These are phyloP conservation scores for Drosophila tropicalis DNA, from an alignment of 1,140 invertebrate species.

Conservation along the genomic window DNA sequence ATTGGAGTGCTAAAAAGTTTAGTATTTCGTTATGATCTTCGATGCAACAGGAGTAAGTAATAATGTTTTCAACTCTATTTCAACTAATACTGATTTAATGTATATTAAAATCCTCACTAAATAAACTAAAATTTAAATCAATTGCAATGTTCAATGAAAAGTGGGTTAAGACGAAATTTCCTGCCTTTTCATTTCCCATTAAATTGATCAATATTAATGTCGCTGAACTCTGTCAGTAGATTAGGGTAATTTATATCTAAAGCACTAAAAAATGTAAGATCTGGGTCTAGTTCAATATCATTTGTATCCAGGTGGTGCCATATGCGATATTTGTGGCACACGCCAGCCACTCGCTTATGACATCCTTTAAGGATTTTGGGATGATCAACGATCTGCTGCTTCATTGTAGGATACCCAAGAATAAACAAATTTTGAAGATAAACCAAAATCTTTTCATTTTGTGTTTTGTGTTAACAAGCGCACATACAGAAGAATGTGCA, in stretches of 20 bases:
- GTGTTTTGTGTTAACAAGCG: slow-evolving; percentile 18
- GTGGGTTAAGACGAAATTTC: too few species aligned
- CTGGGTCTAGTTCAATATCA: slow-evolving; percentile 5
- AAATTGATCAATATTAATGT: neutral
- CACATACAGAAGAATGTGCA: neutral
- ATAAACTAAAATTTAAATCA: too few species aligned
- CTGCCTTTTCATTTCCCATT: too few species aligned
- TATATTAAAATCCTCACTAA: too few species aligned
- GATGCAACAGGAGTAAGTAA: too few species aligned
- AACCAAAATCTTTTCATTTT: slow-evolving; percentile 47
- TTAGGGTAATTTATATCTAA: neutral
- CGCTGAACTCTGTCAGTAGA: neutral
- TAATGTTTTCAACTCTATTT: too few species aligned
- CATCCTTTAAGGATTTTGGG: slow-evolving; percentile 26
- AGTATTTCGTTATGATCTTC: too few species aligned
- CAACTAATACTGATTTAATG: too few species aligned
- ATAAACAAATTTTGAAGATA: slow-evolving; percentile 33
- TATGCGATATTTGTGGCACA: slow-evolving; percentile 28
- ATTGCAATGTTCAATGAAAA: too few species aligned
- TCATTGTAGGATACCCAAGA: slow-evolving; percentile 6
- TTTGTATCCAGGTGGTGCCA: slow-evolving; percentile 42
- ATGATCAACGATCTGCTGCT: neutral
- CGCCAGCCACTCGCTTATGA: slow-evolving; percentile 40
- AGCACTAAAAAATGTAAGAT: neutral
- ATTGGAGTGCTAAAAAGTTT: too few species aligned